Percentiles rank a stretch among this genome's conserved stretches.
Evolutionary conservation across 1,140 invertebrate genomes (phyloP).

Genomic region (Chironomus striatipennis): DNA sequence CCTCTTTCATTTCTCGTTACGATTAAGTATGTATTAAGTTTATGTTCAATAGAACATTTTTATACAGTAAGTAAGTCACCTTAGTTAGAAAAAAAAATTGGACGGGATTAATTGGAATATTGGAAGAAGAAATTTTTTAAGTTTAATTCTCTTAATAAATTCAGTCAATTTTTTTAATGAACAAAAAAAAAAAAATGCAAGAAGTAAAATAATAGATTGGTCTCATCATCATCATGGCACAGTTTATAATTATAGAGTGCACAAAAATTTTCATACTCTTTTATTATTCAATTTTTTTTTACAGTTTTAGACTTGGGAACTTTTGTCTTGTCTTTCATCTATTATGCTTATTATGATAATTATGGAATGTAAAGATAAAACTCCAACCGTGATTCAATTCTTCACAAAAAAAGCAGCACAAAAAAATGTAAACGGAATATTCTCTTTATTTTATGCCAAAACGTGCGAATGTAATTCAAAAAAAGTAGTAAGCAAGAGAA

Average conservation of each 20-base stretch:
- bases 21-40: too few species aligned
- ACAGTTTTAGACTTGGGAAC: constrained; percentile 4
- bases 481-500: too few species aligned
- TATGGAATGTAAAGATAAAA: not conserved
- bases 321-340: not conserved
- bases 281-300: not conserved
- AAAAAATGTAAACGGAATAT: too few species aligned
- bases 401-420: too few species aligned
- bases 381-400: too few species aligned
- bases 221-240: constrained; percentile 1
- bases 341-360: not conserved
- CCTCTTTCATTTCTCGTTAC: too few species aligned
- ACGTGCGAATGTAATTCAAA: too few species aligned
- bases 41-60: too few species aligned
- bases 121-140: not conserved
- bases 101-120: not conserved
- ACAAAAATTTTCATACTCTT: not conserved
- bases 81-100: constrained; percentile 1
- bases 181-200: not conserved
- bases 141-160: not conserved
- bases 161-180: not conserved
- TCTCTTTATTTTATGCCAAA: too few species aligned
- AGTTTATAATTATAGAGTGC: constrained; percentile 3
- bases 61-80: not conserved
- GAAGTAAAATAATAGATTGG: not conserved